A percentile compares a stretch with the other conserved stretches of the same genome.
Conservation (phyloP, 2,113 vertebrate genomes). For the Polypterus senegalus region DNA sequence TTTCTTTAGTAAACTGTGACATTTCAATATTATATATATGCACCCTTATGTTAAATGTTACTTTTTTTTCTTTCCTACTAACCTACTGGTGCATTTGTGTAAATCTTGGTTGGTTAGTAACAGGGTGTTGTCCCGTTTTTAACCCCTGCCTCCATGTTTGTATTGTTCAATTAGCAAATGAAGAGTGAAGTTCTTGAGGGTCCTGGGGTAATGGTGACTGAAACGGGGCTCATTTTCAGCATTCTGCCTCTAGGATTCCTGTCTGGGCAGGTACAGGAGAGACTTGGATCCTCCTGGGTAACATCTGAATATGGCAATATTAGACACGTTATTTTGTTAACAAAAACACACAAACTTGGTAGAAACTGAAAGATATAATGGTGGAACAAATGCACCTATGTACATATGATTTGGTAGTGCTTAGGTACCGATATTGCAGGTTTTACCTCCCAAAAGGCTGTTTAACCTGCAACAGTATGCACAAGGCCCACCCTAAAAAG, state of each 20-base stretch:
- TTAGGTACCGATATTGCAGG: too few relatives aligned
- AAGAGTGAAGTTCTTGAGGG: slow-evolving; percentile 53
- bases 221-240: slow-evolving; percentile 51
- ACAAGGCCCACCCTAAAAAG: too few relatives aligned
- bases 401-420: too few relatives aligned
- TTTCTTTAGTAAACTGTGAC: too few relatives aligned
- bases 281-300: slow-evolving; percentile 5
- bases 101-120: neutral
- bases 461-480: too few relatives aligned
- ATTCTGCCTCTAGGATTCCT: slow-evolving; percentile 37
- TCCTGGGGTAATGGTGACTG: slow-evolving; percentile 49
- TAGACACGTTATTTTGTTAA: neutral
- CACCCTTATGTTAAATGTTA: neutral
- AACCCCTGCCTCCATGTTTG: slow-evolving; percentile 13
- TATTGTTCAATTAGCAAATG: slow-evolving; percentile 37
- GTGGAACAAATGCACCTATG: too few relatives aligned
- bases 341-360: too few relatives aligned
- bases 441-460: too few relatives aligned
- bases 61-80: neutral
- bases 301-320: neutral
- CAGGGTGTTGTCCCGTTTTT: neutral
- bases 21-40: too few relatives aligned
- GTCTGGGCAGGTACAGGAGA: slow-evolving; percentile 41
- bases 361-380: too few relatives aligned
- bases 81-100: neutral